Evolutionary conservation across 2,888 invertebrate genomes (phyloP), one percentile per base, ranked within the genome.

Genomic region (Perithous albicinctus): DNA sequence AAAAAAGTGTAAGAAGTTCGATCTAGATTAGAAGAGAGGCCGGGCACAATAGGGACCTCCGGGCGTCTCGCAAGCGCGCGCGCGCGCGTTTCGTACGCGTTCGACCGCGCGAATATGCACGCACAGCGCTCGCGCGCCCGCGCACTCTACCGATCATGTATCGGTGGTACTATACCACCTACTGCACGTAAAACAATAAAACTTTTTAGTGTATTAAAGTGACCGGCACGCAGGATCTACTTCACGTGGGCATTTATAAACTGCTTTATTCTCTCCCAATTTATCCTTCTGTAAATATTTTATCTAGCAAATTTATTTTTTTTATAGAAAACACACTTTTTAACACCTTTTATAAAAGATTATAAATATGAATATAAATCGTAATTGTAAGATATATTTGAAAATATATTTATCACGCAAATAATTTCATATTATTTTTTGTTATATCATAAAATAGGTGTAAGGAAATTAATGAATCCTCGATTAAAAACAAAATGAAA

Each of bases 41-140:
- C 69, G 73, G 83, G 81, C 80, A 89, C 91, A 90, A 91, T 91
- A 87, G 88, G 84, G 85, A 89, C 89, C 91, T 88, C 84, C 88
- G 80, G 90, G 90, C 90, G 82, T 87, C 87, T 89, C 86, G 61
- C 56, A 78, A 69, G 64, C 70, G 84, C 86, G 78, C 85, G 77
- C 86, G 41, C 79, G 82, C 56, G 61, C 63, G 20, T 20, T 1
- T 3, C 41, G 59, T 83, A 84, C 87, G 85, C 86, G 85, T 85
- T 86, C 85, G 80, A 86, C 46, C 86, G 85, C 81, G 66, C 66
- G 82, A 67, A 54, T 56, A 38, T 38, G 38, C 70, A 48, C 72
- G 78, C 78, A 61, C n/a, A n/a, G n/a, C n/a, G n/a, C n/a, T 73
- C 56, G 69, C 23, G 20, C 26, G 15, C 32, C 78, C 56, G 69